Percentiles rank a stretch among this genome's conserved stretches.
These are phyloP conservation scores for Ptychodera flava DNA, from an alignment of 35 echinoderm and acorn worm genomes.

Conservation along the genomic window DNA sequence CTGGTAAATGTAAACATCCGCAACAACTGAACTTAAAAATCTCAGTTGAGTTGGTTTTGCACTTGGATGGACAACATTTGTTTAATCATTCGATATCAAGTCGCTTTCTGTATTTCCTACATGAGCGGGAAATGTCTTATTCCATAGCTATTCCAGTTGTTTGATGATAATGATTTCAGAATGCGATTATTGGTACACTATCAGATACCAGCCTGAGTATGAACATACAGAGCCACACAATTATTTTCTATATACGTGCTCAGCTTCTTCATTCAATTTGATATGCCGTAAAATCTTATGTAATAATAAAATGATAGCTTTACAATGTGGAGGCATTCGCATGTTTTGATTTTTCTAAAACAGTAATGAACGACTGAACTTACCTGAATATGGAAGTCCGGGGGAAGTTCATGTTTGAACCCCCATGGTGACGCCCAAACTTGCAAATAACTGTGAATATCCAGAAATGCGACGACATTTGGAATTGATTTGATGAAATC, in stretches of 20 bases:
- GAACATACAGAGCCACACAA: no score
- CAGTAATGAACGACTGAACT: neutral
- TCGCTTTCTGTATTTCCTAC: neutral
- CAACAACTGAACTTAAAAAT: neutral
- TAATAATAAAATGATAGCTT: neutral
- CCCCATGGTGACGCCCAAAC: conserved; percentile 79
- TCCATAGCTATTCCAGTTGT: neutral
- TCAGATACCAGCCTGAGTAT: no score
- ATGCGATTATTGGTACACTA: neutral
- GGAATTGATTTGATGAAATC: neutral
- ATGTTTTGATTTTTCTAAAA: neutral
- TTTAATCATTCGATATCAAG: no score
- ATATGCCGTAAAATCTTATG: neutral
- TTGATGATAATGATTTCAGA: neutral
- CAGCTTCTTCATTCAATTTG: no score
- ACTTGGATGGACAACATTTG: no score
- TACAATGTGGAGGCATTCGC: neutral
- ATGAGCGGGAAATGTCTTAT: neutral
- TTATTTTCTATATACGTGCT: no score
- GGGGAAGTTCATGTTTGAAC: conserved; percentile 25
- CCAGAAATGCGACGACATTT: conserved; percentile 61
- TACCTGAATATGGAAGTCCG: conserved; percentile 52
- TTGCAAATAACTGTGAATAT: conserved; percentile 93
- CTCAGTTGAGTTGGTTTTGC: no score
- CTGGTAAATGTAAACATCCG: neutral